A percentile compares a stretch with the other conserved stretches of the same genome.
Evolutionary conservation across 2,797 vertebrate species (phyloP).

Genomic region (Hippopotamyrus pictus): DNA sequence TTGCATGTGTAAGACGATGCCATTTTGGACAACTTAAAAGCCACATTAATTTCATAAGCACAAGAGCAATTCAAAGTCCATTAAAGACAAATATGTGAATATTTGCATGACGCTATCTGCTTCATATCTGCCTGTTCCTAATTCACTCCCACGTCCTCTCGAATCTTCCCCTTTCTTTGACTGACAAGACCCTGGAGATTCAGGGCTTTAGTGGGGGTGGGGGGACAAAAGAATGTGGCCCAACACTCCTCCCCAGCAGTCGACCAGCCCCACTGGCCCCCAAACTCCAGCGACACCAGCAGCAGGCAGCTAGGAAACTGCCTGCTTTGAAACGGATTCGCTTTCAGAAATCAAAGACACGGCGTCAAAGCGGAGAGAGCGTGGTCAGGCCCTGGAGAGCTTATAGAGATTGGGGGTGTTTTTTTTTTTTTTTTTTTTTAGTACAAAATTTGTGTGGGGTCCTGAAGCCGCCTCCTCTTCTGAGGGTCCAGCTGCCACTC

Average conservation of each 20-base stretch:
- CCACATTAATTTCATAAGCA: neutral
- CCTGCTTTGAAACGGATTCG: neutral
- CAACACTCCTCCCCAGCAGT: constrained; percentile 34
- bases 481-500: constrained; percentile 26
- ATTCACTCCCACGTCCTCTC: constrained; percentile 26
- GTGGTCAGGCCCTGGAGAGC: neutral
- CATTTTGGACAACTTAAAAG: neutral
- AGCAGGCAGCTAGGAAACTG: neutral
- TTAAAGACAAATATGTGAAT: neutral
- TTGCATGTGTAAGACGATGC: neutral
- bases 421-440: neutral
- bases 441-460: neutral
- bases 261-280: constrained; percentile 30
- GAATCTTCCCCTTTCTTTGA: constrained; percentile 47
- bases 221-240: constrained; percentile 26
- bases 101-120: neutral
- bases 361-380: neutral
- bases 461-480: neutral
- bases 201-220: constrained; percentile 23
- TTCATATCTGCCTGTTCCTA: neutral
- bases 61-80: neutral
- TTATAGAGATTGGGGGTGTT: neutral
- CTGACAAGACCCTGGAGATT: constrained; percentile 43
- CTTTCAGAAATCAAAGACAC: neutral
- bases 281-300: constrained; percentile 20